Base-by-base conservation (phyloP, 1,140 invertebrate species). In the Belonocnema kinseyi region DNA sequence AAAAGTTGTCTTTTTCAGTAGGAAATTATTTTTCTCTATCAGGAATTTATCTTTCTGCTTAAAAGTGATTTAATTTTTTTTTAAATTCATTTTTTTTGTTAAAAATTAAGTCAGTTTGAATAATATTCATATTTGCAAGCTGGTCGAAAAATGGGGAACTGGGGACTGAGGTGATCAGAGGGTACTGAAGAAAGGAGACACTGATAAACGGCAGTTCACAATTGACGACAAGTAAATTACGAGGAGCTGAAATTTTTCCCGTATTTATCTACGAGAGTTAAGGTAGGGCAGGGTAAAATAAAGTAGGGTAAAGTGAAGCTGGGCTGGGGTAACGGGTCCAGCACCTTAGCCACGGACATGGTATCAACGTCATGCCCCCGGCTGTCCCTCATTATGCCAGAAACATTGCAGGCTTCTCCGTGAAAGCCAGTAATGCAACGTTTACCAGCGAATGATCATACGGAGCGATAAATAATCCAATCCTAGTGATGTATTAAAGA, bases 301-400 rank as follows among this genome's bases (percentile, higher is more conserved):
- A 61, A 61, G 19, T 14, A 21, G 21, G 21, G 58, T 61, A 26
- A 61, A 46, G 26, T 61, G 10, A 33, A 33, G 58, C 21, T 21
- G 19, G 26, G 56, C 19, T 61, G 56, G 58, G 58, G 21, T 61
- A 61, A 61, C 58, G 26, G 58, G 58, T 61, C 11, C 58, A 40
- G 40, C 40, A 46, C 7, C 40, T 46, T 46, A 46, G 40, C 40
- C 10, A 33, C 26, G 26, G 26, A 33, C 26, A 33, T 33, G 26
- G 21, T 19, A 56, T 56, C 54, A 16, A 56, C 54, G 21, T 61
- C 26, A 26, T 61, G 58, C 58, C 58, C 58, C 58, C 21, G 58
- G 58, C 58, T 61, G 58, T 61, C 58, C 33, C 21, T 61, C 58
- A 61, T 61, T 61, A 61, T 61, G 58, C 58, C 58, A 61, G 58